Percentiles rank a stretch among this genome's conserved stretches.
Evolutionary conservation across 2,888 invertebrate species (phyloP).

Genomic region (Gisinianus flammeolus): DNA sequence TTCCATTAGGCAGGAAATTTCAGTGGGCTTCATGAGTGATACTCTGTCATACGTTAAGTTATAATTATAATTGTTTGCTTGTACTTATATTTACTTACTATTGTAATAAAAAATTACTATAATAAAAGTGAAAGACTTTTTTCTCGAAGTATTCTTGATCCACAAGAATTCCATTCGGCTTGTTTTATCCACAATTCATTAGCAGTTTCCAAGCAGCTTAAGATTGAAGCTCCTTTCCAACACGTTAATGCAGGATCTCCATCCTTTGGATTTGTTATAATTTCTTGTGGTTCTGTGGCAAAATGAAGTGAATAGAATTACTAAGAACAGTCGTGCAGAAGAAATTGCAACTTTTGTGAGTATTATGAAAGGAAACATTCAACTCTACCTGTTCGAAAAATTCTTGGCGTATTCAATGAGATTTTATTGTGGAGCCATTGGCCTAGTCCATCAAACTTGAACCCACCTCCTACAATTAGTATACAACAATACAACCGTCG

Average conservation of each 20-base stretch:
- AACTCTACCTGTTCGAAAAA: constrained; percentile 71
- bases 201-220: constrained; percentile 91
- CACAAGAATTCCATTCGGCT: constrained; percentile 83
- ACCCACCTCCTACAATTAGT: constrained; percentile 88
- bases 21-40: no score
- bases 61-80: background rate
- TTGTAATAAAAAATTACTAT: background rate
- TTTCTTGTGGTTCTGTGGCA: constrained; percentile 76
- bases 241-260: constrained; percentile 87
- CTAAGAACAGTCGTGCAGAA: constrained; percentile 1
- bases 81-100: background rate
- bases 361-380: background rate
- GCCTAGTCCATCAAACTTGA: constrained; percentile 82
- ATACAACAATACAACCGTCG: constrained; percentile 93
- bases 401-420: constrained; percentile 79
- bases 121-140: constrained; percentile 73
- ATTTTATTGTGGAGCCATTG: constrained; percentile 88
- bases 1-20: no score
- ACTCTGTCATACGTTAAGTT: no score
- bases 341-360: background rate
- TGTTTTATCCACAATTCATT: constrained; percentile 90
- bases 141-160: constrained; percentile 84
- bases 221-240: constrained; percentile 94
- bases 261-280: constrained; percentile 88
- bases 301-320: background rate